phyloP scores from a whole-genome alignment of 2,888 invertebrate species.

The Cheilosia grossa region DNA sequence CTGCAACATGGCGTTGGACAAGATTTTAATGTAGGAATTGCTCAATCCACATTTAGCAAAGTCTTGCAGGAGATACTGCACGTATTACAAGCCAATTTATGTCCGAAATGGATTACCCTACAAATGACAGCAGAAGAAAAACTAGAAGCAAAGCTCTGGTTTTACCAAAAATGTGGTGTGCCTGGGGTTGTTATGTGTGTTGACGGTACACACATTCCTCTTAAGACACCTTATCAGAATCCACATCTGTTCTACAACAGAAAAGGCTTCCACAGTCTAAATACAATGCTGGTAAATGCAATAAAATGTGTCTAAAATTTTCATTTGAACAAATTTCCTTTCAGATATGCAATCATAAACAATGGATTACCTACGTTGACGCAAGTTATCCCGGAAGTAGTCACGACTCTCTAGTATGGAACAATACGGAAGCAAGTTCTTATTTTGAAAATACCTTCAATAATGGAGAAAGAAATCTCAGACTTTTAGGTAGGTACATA shows the following conservation, averaged over 20 bases:
- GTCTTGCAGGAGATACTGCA: background rate
- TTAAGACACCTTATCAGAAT: background rate
- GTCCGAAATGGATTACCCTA: background rate
- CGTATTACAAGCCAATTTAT: background rate
- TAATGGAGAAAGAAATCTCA: background rate
- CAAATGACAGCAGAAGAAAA: background rate
- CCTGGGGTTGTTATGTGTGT: background rate
- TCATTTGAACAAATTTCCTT: no score
- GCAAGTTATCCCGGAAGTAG: slow-evolving; percentile 3
- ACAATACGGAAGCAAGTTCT: slow-evolving; percentile 1
- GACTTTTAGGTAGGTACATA: background rate
- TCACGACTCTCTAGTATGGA: background rate
- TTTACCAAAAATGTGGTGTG: background rate
- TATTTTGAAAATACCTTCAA: background rate
- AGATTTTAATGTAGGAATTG: background rate
- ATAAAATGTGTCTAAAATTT: no score
- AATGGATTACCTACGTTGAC: slow-evolving; percentile 4
- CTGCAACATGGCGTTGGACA: background rate
- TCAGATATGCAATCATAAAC: background rate
- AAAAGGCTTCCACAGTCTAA: background rate
- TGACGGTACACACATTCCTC: background rate
- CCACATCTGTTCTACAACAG: background rate
- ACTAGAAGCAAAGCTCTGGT: background rate
- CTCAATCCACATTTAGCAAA: background rate
- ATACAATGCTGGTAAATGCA: no score